phyloP scores from a whole-genome alignment of 2,113 vertebrate species.

The Scortum barcoo region DNA sequence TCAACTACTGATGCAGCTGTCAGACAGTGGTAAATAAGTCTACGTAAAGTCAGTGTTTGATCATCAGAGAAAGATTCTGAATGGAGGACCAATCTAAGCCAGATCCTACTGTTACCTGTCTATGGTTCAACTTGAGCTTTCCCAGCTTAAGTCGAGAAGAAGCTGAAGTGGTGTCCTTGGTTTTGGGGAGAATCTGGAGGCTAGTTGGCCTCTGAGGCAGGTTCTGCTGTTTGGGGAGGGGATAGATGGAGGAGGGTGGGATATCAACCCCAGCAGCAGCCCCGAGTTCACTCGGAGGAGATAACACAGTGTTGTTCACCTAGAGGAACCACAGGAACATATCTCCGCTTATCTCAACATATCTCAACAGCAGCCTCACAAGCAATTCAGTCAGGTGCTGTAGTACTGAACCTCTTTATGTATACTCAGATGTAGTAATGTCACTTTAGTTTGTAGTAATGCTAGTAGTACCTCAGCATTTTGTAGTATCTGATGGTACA shows the following conservation, averaged over 20 bases:
- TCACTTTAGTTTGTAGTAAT: too few species aligned
- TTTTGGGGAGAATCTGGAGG: constrained; percentile 91
- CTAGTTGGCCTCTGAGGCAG: constrained; percentile 94
- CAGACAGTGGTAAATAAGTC: too few species aligned
- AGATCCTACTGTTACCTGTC: constrained; percentile 79
- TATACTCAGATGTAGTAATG: not conserved
- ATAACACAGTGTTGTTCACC: not conserved
- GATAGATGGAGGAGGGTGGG: constrained; percentile 63
- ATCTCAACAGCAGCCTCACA: not conserved
- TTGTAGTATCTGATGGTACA: constrained; percentile 89
- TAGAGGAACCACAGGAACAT: constrained; percentile 13
- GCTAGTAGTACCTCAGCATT: constrained; percentile 80
- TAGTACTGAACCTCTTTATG: not conserved
- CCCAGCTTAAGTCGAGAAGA: constrained; percentile 87
- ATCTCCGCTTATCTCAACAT: not conserved
- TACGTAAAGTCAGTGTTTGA: not conserved
- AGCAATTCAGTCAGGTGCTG: not conserved
- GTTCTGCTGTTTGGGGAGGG: constrained; percentile 95
- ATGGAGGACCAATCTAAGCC: not conserved
- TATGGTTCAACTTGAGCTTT: constrained; percentile 93
- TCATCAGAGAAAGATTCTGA: too few species aligned
- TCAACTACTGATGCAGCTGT: too few species aligned
- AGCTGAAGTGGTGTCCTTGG: constrained; percentile 81
- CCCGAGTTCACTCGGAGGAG: not conserved
- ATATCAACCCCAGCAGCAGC: constrained; percentile 65